These are phyloP conservation scores for Pocillopora verrucosa DNA, from an alignment of 64 coral and sea anemone species.

Conservation along the genomic window DNA sequence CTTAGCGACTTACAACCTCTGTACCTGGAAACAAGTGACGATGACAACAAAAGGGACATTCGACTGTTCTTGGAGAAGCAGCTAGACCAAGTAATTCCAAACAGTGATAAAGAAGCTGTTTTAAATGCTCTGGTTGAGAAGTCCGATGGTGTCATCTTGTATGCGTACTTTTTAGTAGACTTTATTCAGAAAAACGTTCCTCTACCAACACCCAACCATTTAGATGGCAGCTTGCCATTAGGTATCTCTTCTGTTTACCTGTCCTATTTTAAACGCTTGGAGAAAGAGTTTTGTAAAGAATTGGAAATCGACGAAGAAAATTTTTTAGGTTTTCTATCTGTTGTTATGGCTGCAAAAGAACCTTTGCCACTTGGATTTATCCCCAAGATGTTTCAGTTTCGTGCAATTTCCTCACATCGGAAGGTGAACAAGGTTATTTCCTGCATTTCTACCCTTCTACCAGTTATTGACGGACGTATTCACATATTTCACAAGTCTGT, in stretches of 20 bases:
- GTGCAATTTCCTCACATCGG: not conserved
- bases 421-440: not conserved
- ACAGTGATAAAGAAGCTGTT: not conserved
- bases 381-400: constrained; percentile 2
- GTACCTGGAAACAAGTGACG: not conserved
- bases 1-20: not conserved
- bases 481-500: constrained; percentile 36
- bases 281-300: not conserved
- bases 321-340: constrained; percentile 19
- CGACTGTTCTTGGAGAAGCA: not conserved
- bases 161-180: constrained; percentile 38
- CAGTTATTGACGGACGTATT: constrained; percentile 7
- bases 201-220: not conserved
- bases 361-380: constrained; percentile 40
- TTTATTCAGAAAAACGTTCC: not conserved
- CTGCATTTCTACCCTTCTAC: constrained; percentile 11
- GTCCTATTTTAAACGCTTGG: constrained; percentile 25
- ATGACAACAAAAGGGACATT: constrained; percentile 18
- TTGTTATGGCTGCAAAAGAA: constrained; percentile 11
- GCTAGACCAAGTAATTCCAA: not conserved
- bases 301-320: constrained; percentile 20
- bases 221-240: not conserved
- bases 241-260: constrained; percentile 44
- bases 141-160: constrained; percentile 49
- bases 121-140: constrained; percentile 2